These are phyloP conservation scores for Sialis lutaria DNA, from an alignment of 2,888 invertebrate species.

Conservation along the genomic window DNA sequence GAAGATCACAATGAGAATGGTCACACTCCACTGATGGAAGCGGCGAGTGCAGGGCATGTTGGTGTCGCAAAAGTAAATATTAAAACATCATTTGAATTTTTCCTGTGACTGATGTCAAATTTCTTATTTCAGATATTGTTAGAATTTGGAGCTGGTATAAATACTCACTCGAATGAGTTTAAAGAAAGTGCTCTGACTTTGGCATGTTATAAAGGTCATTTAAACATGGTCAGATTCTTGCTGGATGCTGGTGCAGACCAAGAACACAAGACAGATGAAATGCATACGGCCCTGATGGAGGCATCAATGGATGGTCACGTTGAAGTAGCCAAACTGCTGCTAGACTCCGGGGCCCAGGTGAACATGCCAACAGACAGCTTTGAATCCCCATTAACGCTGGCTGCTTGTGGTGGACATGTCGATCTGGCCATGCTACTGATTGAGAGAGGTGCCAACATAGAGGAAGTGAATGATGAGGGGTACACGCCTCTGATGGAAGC, in stretches of 20 bases:
- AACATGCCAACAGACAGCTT: conserved; percentile 99
- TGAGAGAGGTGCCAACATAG: conserved; percentile 94
- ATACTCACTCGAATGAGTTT: conserved; percentile 97
- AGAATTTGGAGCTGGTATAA: conserved; percentile 90
- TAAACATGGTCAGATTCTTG: conserved; percentile 93
- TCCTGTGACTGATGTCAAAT: neutral
- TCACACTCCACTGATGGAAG: conserved; percentile 98
- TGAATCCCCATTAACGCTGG: conserved; percentile 94
- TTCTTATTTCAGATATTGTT: conserved; percentile 45
- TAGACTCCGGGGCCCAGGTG: conserved; percentile 94
- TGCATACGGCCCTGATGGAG: conserved; percentile 99
- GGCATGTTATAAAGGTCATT: conserved; percentile 75
- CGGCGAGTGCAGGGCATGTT: conserved; percentile 89
- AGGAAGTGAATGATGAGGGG: conserved; percentile 98
- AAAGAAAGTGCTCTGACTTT: conserved; percentile 94
- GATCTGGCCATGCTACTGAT: conserved; percentile 90
- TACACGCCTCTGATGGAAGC: conserved; percentile 99
- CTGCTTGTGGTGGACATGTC: conserved; percentile 97
- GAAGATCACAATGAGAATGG: conserved; percentile 99
- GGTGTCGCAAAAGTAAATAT: conserved; percentile 60
- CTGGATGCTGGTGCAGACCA: conserved; percentile 91
- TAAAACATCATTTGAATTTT: neutral
- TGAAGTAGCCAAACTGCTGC: conserved; percentile 82
- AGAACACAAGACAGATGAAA: conserved; percentile 98
- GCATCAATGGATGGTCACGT: conserved; percentile 99